Percentiles rank a stretch among this genome's conserved stretches.
Evolutionary conservation across 2,113 vertebrate species (phyloP).

Genomic region (Ondatra zibethicus): DNA sequence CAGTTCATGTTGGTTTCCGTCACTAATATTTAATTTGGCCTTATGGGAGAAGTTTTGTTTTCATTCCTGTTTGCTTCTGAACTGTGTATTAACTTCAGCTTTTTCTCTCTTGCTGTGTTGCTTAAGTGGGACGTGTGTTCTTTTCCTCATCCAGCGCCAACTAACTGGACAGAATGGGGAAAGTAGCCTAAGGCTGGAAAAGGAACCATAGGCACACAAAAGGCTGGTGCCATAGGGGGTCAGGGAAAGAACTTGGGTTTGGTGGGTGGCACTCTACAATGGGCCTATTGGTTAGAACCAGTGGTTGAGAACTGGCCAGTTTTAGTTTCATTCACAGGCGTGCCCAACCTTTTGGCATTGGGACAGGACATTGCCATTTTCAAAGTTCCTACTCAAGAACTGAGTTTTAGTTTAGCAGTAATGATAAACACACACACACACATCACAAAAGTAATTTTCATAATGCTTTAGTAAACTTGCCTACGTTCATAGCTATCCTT

Average conservation of each 20-base stretch:
- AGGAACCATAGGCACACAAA: constrained; percentile 68
- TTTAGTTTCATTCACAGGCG: not conserved
- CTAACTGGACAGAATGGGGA: constrained; percentile 17
- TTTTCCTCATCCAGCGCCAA: constrained; percentile 67
- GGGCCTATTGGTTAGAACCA: constrained; percentile 47
- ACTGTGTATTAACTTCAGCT: constrained; percentile 27
- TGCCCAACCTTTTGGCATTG: not conserved
- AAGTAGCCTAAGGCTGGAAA: constrained; percentile 57
- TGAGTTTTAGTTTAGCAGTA: not conserved
- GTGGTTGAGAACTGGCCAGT: not conserved
- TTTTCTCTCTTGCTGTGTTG: constrained; percentile 65
- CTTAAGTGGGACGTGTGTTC: constrained; percentile 71
- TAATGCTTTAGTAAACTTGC: not conserved
- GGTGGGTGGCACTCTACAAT: constrained; percentile 65
- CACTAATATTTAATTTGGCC: constrained; percentile 71
- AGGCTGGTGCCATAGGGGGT: constrained; percentile 8
- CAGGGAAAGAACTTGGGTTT: constrained; percentile 66
- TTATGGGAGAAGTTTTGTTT: constrained; percentile 65
- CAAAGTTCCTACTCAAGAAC: not conserved
- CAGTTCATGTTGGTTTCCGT: constrained; percentile 69
- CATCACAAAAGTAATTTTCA: not conserved
- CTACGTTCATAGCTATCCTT: not conserved
- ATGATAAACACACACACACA: not conserved
- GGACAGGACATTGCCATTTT: not conserved
- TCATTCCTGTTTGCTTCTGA: constrained; percentile 74